Evolutionary conservation across 2,797 vertebrate species (phyloP), one percentile per base, ranked within the genome.

Genomic region (Sebastes elongatus): DNA sequence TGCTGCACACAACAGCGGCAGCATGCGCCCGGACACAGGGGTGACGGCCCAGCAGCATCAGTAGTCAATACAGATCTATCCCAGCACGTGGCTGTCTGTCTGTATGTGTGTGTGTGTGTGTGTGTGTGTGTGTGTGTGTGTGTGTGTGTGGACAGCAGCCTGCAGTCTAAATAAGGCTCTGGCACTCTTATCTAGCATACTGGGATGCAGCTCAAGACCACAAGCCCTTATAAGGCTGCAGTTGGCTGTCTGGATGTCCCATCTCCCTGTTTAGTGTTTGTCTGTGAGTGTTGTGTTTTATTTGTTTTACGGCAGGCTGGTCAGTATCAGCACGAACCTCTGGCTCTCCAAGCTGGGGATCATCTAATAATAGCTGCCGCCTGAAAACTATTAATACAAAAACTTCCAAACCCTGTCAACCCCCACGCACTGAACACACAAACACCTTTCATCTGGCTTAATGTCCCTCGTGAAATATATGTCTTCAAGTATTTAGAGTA

Each of bases 211-310:
- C 86, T 85, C 75, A 67, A 71, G 59, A 74, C 62, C 77, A 59
- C 67, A 28, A 49, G 57, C 92, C 93, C 92, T 93, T 94, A 91
- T 89, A 95, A 91, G 94, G 94, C 76, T 49, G 60, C 62, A 56
- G 42, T 56, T 73, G 78, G 82, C 69, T 33, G 68, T 77, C 73
- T 81, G 78, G 46, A 82, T 55, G 82, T 86, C 81, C 81, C 76
- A 55, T 75, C 82, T 76, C 72, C 32, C 38, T 65, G 64, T 61
- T 83, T 76, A 73, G 71, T 75, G 53, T 82, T 66, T 85, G 75
- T 87, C 52, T 76, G 67, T 27, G 46, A 63, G 71, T 62, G 80
- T 81, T 82, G 73, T 80, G 76, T 88, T 91, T 73, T 65, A 75
- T 88, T 90, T 92, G 81, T 83, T 88, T 90, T 81, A 93, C 90